A percentile compares a stretch with the other conserved stretches of the same genome.
Evolutionary conservation across 2,888 invertebrate species (phyloP).

Genomic region (Sicus ferrugineus): DNA sequence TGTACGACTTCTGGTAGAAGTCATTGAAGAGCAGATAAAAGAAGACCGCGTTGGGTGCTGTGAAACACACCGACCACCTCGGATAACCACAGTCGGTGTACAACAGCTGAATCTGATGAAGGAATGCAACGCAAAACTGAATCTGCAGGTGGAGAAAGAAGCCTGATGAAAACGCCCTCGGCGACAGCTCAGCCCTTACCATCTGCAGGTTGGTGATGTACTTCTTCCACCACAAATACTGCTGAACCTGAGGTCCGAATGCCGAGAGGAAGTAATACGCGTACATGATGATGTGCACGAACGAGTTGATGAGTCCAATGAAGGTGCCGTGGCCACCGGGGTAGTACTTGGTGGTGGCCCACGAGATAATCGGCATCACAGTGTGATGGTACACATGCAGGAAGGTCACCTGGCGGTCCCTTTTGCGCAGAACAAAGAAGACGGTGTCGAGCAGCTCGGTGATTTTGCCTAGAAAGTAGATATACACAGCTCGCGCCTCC

Average conservation of each 20-base stretch:
- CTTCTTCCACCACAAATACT: constrained; percentile 93
- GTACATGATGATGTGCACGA: constrained; percentile 96
- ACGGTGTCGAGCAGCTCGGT: constrained; percentile 90
- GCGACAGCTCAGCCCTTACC: constrained; percentile 68
- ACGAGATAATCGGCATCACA: constrained; percentile 92
- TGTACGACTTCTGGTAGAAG: constrained; percentile 85
- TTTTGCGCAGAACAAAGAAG: constrained; percentile 93
- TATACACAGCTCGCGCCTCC: constrained; percentile 78
- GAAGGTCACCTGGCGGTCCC: constrained; percentile 86
- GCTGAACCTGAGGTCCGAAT: constrained; percentile 84
- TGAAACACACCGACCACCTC: constrained; percentile 81
- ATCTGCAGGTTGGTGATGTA: constrained; percentile 91
- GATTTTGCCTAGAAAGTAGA: constrained; percentile 88
- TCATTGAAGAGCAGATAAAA: constrained; percentile 92
- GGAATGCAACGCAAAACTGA: constrained; percentile 88
- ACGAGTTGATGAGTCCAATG: constrained; percentile 84
- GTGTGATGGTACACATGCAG: constrained; percentile 94
- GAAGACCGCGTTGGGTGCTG: constrained; percentile 88
- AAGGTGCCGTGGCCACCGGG: constrained; percentile 91
- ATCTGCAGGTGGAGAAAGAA: constrained; percentile 67
- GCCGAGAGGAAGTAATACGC: constrained; percentile 90
- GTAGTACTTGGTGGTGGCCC: constrained; percentile 90
- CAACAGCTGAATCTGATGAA: constrained; percentile 85
- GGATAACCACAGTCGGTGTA: constrained; percentile 91
- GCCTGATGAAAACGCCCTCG: background rate